Base-by-base conservation (phyloP, 2,113 vertebrate species). In the Camelus dromedarius region DNA sequence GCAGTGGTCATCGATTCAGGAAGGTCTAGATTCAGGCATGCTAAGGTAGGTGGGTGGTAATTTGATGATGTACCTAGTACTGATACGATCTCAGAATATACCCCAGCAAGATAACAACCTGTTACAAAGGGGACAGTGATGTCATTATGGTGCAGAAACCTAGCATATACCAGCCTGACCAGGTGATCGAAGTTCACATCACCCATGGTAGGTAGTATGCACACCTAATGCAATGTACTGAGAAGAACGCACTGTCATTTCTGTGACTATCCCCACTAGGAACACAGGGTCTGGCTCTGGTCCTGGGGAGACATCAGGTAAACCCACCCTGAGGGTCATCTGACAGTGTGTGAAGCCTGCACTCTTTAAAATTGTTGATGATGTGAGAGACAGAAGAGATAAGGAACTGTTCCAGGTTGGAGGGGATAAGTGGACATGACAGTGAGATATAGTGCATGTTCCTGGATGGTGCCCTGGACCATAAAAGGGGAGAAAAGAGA, bases 391-490 rank as follows among this genome's bases (percentile, higher is more conserved):
- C 15, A 42, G 26, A 32, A 42, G 30, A 35, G 64, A 54, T 5
- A 58, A 83, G 38, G 35, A 52, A 14, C 13, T 12, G 6, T 20
- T 18, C 42, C 35, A 54, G 87, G 10, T 16, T 30, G 52, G 35
- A 50, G 67, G 32, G 42, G 18, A 8, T 7, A 35, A 54, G 42
- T 73, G 60, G 24, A 38, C 1, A 8, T 1, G 24, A 56, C 10
- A 35, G 1, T 1, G 14, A 60, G 79, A 62, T 50, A 20, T 18
- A 66, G 5, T 19, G 2, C 0, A 0, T 19, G 3, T 20, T 73
- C 26, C 58, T 66, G 46, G 16, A 20, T 38, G 30, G 19, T 6
- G 6, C 38, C 46, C 67, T 70, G 64, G 56, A 46, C 13, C 42
- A 18, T n/a, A 69, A 26, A 16, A 14, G 13, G 38, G 38, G 38